These are phyloP conservation scores for Eupeodes luniger DNA, from an alignment of 2,888 invertebrate species.

Conservation along the genomic window DNA sequence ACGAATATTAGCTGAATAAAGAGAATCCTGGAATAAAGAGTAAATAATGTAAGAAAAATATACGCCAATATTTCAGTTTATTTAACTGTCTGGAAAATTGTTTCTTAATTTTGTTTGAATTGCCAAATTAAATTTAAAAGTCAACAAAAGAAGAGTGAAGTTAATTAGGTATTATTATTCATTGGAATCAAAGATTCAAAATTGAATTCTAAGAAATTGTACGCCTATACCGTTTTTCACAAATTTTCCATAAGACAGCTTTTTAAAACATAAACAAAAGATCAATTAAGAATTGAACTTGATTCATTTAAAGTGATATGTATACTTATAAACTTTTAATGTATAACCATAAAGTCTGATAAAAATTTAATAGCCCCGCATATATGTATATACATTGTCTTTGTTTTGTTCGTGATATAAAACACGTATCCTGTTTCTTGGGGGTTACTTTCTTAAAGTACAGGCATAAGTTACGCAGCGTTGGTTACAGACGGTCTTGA, in stretches of 20 bases:
- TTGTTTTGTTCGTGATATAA: too few relatives aligned
- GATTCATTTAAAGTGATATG: not conserved
- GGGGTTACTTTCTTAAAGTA: not conserved
- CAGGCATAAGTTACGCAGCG: not conserved
- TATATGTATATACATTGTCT: not conserved
- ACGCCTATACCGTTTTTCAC: not conserved
- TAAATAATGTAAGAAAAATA: not conserved
- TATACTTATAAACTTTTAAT: not conserved
- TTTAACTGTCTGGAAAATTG: not conserved
- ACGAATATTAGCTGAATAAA: not conserved
- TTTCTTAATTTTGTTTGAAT: not conserved
- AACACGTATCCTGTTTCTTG: not conserved
- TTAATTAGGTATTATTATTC: not conserved
- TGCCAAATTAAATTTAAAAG: too few relatives aligned
- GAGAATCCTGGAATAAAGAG: constrained; percentile 7
- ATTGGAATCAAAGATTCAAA: not conserved
- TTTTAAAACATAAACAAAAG: constrained; percentile 10
- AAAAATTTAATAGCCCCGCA: constrained; percentile 4
- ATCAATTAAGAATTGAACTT: constrained; percentile 31
- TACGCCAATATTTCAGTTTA: not conserved
- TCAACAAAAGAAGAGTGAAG: too few relatives aligned
- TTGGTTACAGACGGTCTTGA: constrained; percentile 9
- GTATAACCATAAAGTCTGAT: not conserved
- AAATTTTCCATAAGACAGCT: constrained; percentile 4
- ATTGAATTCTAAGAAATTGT: not conserved